These are phyloP conservation scores for Parauchenoglanis ngamensis DNA, from an alignment of 2,797 vertebrate species.

Conservation along the genomic window DNA sequence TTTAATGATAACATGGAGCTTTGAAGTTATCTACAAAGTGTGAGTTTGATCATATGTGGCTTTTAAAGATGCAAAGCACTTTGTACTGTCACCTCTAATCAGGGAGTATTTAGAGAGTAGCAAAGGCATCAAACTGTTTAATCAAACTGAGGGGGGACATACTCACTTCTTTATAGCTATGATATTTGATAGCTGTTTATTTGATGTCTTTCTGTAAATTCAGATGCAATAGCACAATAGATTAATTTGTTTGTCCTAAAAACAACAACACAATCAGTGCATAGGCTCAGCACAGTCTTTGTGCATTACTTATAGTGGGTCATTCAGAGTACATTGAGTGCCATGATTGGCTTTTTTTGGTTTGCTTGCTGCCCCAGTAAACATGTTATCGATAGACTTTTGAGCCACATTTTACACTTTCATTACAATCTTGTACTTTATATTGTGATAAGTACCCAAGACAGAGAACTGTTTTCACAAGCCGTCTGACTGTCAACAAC, in stretches of 20 bases:
- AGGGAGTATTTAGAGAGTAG: slow-evolving; percentile 23
- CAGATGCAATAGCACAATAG: too few species aligned
- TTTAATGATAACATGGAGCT: slow-evolving; percentile 48
- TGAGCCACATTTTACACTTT: neutral
- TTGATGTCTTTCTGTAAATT: neutral
- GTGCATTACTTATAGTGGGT: too few species aligned
- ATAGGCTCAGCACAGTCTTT: neutral
- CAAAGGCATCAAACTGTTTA: neutral
- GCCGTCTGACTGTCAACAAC: neutral
- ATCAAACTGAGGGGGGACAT: neutral
- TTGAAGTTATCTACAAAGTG: slow-evolving; percentile 53
- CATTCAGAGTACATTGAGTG: neutral
- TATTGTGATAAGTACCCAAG: neutral
- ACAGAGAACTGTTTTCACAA: neutral
- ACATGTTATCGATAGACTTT: neutral
- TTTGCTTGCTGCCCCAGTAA: neutral
- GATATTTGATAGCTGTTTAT: neutral
- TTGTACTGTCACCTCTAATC: slow-evolving; percentile 50
- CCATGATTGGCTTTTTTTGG: neutral
- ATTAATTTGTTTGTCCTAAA: neutral
- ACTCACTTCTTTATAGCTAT: neutral
- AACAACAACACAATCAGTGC: neutral
- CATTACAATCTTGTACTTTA: neutral
- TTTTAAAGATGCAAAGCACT: slow-evolving; percentile 45
- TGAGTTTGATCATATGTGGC: slow-evolving; percentile 43